Evolutionary conservation across 35 echinoderm and acorn worm species (phyloP), one percentile per base, ranked within the genome.

Genomic region (Heliocidaris erythrogramma): DNA sequence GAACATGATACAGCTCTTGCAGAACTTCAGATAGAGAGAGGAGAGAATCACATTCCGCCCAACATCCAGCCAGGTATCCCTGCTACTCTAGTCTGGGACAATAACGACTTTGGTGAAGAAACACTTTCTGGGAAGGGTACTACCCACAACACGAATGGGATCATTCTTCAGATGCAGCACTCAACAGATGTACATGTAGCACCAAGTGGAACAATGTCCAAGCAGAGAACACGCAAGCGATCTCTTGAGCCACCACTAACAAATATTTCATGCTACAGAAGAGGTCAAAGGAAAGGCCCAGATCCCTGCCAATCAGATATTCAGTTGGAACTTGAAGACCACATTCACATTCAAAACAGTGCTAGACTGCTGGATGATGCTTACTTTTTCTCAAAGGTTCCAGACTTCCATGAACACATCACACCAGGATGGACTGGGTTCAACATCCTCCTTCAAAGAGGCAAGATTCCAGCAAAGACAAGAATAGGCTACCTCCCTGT

Each of bases 81-180:
- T 84, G 96, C 95, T 31, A 97, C 97, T 1, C 49, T 97, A 2
- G 94, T 98, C 8, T 96, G 97, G 97, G 97, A 98, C 52, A 98
- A 96, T 85, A 97, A 96, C 24, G 97, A 97, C 61, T 97, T 96
- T 49, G 94, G 95, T 16, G 95, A 96, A 88, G 85, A 96, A 60
- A 97, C 96, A 11, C 30, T 96, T 27, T 69, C 95, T 2, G 97
- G 97, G 9, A 93, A 91, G 35, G 93, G 93, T 12, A 97, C 94
- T 14, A 95, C 96, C 18, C 91, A 95, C 35, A 95, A 93, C 50
- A 97, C 96, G 2, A 95, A 91, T 92, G 96, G 96, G 17, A 95
- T 97, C 18, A 49, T 61, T 53, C 90, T 97, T 91, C 96, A 97
- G 69, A 50, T 91, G 30, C 0, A 94, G 9, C 86, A 31, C 27